Conservation (phyloP, 2,797 vertebrate species). For the Paramormyrops hopkinsi region DNA sequence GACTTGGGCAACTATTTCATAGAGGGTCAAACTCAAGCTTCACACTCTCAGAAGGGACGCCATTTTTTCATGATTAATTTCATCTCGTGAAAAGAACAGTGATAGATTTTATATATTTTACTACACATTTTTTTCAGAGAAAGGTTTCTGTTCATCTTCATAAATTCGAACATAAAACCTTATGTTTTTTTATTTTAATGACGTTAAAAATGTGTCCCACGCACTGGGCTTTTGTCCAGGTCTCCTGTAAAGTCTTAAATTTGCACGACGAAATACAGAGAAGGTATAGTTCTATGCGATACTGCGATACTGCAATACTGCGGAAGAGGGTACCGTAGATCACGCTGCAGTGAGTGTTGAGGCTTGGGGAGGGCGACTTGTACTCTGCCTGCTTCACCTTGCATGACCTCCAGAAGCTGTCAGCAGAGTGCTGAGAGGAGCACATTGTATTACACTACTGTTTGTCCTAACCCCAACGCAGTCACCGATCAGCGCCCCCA, state of each 20-base stretch:
- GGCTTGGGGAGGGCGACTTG: not conserved
- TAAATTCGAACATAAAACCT: not conserved
- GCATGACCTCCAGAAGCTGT: not conserved
- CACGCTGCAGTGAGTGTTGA: not conserved
- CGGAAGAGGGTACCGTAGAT: not conserved
- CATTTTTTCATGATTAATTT: not conserved
- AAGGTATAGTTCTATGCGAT: not conserved
- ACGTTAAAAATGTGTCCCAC: not conserved
- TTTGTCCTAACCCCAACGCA: no score
- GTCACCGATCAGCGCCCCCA: not conserved
- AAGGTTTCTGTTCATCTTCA: not conserved
- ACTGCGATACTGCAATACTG: not conserved
- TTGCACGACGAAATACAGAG: not conserved
- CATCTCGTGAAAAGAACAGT: not conserved
- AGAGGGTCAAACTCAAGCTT: not conserved
- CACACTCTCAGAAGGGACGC: not conserved
- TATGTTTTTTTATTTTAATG: not conserved
- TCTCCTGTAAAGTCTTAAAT: not conserved
- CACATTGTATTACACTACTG: not conserved
- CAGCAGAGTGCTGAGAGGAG: not conserved
- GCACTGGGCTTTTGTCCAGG: not conserved
- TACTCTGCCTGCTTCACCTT: not conserved
- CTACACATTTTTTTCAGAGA: not conserved
- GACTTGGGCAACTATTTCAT: not conserved
- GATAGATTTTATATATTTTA: not conserved